Conservation (phyloP, 2,797 vertebrate genomes). For the Geotrypetes seraphini region DNA sequence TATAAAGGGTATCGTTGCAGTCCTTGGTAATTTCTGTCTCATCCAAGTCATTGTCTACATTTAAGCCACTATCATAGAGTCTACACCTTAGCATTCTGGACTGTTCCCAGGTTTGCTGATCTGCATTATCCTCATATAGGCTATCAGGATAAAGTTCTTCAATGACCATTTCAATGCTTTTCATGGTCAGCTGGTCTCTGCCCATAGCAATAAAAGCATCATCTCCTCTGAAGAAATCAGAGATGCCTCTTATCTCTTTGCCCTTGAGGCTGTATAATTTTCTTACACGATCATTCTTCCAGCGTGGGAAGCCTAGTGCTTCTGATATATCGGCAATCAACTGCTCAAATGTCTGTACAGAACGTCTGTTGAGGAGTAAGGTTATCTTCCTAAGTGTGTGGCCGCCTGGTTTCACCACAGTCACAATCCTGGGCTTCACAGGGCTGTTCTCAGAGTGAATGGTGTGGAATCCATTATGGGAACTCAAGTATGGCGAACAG, state of each 20-base stretch:
- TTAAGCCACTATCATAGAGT: slow-evolving; percentile 50
- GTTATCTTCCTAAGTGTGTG: slow-evolving; percentile 71
- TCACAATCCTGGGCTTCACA: slow-evolving; percentile 78
- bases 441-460: slow-evolving; percentile 73
- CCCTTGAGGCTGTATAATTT: slow-evolving; percentile 82
- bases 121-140: slow-evolving; percentile 44
- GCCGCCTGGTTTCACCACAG: slow-evolving; percentile 69
- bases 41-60: slow-evolving; percentile 65
- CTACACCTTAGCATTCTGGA: slow-evolving; percentile 55
- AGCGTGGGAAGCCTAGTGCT: slow-evolving; percentile 81
- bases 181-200: slow-evolving; percentile 68
- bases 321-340: slow-evolving; percentile 84
- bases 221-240: slow-evolving; percentile 86
- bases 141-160: slow-evolving; percentile 79
- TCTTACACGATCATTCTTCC: slow-evolving; percentile 81
- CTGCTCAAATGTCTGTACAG: slow-evolving; percentile 87
- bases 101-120: slow-evolving; percentile 59
- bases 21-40: slow-evolving; percentile 27
- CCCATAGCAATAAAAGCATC: slow-evolving; percentile 82
- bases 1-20: neutral
- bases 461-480: slow-evolving; percentile 52
- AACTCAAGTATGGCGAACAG: slow-evolving; percentile 24
- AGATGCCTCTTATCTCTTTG: slow-evolving; percentile 73
- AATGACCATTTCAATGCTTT: slow-evolving; percentile 67
- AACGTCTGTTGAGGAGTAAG: slow-evolving; percentile 81